These are phyloP conservation scores for Acropora tenuis DNA, from an alignment of 64 coral and sea anemone species.

Conservation along the genomic window DNA sequence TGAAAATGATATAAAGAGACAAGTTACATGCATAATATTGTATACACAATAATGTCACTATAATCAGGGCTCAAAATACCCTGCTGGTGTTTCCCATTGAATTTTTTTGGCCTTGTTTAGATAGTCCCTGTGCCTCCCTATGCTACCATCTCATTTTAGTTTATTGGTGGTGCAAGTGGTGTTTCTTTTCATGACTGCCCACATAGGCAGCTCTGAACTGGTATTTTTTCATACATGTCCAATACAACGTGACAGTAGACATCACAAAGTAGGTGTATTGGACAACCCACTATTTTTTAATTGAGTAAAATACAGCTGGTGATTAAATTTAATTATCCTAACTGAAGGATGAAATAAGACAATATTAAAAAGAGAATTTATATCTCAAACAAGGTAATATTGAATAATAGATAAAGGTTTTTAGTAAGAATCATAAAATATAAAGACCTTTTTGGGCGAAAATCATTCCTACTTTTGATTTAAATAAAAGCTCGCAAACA, in stretches of 20 bases:
- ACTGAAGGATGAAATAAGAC: not conserved
- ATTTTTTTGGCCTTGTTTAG: not conserved
- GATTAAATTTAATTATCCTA: not conserved
- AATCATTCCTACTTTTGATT: slow-evolving; percentile 7
- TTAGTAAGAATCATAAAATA: not conserved
- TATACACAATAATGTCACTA: not conserved
- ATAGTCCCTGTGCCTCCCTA: not conserved
- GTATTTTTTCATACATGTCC: not conserved
- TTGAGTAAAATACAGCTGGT: not conserved
- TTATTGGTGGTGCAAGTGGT: not conserved
- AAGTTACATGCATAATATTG: not conserved
- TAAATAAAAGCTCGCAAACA: not conserved
- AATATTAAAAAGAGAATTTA: slow-evolving; percentile 9
- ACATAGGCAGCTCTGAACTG: slow-evolving; percentile 2
- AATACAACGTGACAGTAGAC: no score
- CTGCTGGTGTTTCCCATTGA: not conserved
- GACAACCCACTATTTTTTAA: not conserved
- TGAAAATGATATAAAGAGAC: not conserved
- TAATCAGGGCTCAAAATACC: not conserved
- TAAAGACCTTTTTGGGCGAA: not conserved
- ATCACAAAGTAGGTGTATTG: no score
- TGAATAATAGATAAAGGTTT: not conserved
- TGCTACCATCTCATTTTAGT: not conserved
- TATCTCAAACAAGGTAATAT: not conserved
- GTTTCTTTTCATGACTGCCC: not conserved